These are phyloP conservation scores for Caerostris extrusa DNA, from an alignment of 1,140 invertebrate species.

Conservation along the genomic window DNA sequence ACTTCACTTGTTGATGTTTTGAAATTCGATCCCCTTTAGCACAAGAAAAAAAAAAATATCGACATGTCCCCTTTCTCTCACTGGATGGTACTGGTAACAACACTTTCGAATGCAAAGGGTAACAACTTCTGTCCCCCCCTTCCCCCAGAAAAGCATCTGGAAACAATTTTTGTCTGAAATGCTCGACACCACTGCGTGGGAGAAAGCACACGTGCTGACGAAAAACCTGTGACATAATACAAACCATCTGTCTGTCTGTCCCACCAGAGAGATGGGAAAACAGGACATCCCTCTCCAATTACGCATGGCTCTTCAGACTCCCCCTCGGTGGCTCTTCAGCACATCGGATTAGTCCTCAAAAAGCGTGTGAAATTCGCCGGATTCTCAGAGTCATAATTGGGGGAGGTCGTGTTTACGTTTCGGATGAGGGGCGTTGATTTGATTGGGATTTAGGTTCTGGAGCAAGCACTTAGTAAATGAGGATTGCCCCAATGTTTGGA, in stretches of 20 bases:
- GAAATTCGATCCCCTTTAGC: background rate
- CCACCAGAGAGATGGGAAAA: background rate
- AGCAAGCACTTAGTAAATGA: too few relatives aligned
- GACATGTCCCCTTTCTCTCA: background rate
- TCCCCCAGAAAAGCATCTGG: background rate
- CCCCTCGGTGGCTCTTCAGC: background rate
- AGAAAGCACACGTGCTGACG: conserved; percentile 23
- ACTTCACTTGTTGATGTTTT: conserved; percentile 16
- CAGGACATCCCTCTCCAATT: conserved; percentile 51
- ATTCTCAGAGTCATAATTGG: background rate
- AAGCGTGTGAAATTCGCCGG: background rate
- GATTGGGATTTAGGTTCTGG: background rate
- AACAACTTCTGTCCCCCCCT: background rate
- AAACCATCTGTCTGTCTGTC: conserved; percentile 46
- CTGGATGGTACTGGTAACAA: background rate
- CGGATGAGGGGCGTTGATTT: background rate
- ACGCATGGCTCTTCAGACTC: background rate
- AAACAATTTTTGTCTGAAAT: background rate
- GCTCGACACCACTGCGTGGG: conserved; percentile 1
- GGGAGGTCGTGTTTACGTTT: background rate
- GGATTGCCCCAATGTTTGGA: too few relatives aligned
- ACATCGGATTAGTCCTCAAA: background rate
- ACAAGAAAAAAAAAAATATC: background rate
- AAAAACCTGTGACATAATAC: conserved; percentile 54
- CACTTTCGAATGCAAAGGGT: background rate